These are phyloP conservation scores for Gobius niger DNA, from an alignment of 2,113 vertebrate genomes.

Conservation along the genomic window DNA sequence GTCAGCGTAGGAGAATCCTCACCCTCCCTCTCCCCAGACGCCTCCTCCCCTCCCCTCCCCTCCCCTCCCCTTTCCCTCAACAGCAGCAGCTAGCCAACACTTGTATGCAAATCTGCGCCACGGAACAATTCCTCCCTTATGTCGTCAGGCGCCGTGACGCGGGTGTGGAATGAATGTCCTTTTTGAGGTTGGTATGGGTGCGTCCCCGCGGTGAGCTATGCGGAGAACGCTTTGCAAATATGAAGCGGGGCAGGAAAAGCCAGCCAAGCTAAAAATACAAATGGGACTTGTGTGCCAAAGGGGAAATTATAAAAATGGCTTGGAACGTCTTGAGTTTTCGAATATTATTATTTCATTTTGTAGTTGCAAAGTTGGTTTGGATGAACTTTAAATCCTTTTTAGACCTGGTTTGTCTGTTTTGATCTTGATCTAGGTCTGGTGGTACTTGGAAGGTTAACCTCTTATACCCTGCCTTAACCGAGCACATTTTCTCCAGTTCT, in stretches of 20 bases:
- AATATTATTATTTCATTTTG: too few relatives aligned
- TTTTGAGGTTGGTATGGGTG: conserved; percentile 34
- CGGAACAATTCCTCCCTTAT: conserved; percentile 44
- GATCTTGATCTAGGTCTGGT: too few relatives aligned
- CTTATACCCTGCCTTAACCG: too few relatives aligned
- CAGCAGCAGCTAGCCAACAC: conserved; percentile 11
- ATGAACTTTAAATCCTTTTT: too few relatives aligned
- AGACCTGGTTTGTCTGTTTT: too few relatives aligned
- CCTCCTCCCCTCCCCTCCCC: conserved; percentile 40
- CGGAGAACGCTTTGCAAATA: conserved; percentile 21
- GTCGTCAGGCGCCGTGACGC: conserved; percentile 36
- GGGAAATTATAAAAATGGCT: background rate
- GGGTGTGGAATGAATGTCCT: conserved; percentile 23
- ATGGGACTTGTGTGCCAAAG: background rate
- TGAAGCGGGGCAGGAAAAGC: conserved; percentile 56
- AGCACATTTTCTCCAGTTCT: too few relatives aligned
- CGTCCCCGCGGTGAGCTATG: conserved; percentile 36
- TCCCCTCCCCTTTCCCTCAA: conserved; percentile 12
- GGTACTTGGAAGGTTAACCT: too few relatives aligned
- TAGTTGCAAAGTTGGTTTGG: too few relatives aligned
- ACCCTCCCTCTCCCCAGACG: conserved; percentile 16
- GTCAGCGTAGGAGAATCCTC: conserved; percentile 70
- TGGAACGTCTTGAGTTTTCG: too few relatives aligned
- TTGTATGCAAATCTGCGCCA: conserved; percentile 45
- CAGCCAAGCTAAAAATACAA: conserved; percentile 10